Evolutionary conservation across 2,113 vertebrate species (phyloP), one percentile per base, ranked within the genome.

Genomic region (Sigmodon hispidus): DNA sequence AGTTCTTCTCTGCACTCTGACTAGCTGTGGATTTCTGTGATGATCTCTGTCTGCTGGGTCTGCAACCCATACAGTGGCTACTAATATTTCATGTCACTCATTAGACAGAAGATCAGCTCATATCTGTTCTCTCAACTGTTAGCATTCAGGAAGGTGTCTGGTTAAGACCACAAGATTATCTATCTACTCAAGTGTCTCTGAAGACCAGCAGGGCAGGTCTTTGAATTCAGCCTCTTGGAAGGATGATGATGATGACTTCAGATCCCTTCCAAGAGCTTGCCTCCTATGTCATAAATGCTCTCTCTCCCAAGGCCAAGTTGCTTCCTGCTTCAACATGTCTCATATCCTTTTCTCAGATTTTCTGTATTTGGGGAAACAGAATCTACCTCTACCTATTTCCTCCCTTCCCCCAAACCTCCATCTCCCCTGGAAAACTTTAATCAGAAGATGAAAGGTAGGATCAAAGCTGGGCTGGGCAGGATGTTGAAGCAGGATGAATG

Each of bases 281-380:
- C 9, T 15, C 21, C 65, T 45, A 13, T 45, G 43, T 73, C 69
- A 22, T 26, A 81, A 90, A 17, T 57, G 34, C 45, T 88, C 65
- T 80, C 57, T 94, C 69, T 89, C 83, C 61, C 63, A 80, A 93
- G 63, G 89, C 79, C 91, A 48, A 76, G 75, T 48, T 80, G 57
- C 79, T 87, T 96, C 90, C 91, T 92, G 91, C 75, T 72, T 92
- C 85, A 24, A 61, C 69, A 45, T 31, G 94, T 67, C 85, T 96
- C 95, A 90, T n/a, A 94, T 90, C 93, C 81, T 91, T 92, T 86
- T 90, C 34, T 92, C 52, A n/a, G 87, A 95, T 67, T 80, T 83
- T 81, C 83, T 85, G 26, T 29, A 4, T 70, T 55, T 65, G 55
- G 87, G 59, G 93, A 93, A 94, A 67, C 89, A 92, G 83, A 70